Evolutionary conservation across 2,113 vertebrate species (phyloP).

Genomic region (Elephantulus edwardii): DNA sequence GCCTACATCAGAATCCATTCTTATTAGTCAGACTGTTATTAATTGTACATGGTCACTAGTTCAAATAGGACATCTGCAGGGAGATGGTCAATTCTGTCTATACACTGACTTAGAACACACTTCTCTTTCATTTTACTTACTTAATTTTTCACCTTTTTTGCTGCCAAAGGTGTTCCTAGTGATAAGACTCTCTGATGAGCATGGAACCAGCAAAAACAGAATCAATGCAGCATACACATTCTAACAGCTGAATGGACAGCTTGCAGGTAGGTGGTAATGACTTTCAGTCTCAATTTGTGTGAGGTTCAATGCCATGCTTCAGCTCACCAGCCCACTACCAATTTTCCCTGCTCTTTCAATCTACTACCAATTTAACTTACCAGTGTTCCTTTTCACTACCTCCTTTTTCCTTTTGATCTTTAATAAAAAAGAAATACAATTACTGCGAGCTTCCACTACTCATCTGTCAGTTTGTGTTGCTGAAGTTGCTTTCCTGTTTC

Average conservation of each 20-base stretch:
- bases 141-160: conserved; percentile 44
- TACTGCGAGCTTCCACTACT: not conserved
- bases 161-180: not conserved
- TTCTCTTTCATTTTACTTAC: not conserved
- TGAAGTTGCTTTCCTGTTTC: not conserved
- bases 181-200: not conserved
- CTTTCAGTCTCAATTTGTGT: conserved; percentile 63
- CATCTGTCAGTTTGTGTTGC: not conserved
- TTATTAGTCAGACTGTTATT: not conserved
- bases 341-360: not conserved
- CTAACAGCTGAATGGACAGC: conserved; percentile 49
- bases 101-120: not conserved
- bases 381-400: conserved; percentile 3
- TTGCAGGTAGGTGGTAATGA: conserved; percentile 63
- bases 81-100: not conserved
- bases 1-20: not conserved
- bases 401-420: not conserved
- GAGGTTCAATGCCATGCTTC: conserved; percentile 5
- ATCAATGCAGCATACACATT: conserved; percentile 44
- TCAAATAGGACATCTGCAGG: not conserved
- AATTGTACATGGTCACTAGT: too few species aligned
- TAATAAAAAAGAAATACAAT: too few species aligned
- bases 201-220: conserved; percentile 13
- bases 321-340: conserved; percentile 22
- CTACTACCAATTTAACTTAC: conserved; percentile 56